Evolutionary conservation across 2,888 invertebrate genomes (phyloP), one percentile per base, ranked within the genome.

Genomic region (Drosophila formosana): DNA sequence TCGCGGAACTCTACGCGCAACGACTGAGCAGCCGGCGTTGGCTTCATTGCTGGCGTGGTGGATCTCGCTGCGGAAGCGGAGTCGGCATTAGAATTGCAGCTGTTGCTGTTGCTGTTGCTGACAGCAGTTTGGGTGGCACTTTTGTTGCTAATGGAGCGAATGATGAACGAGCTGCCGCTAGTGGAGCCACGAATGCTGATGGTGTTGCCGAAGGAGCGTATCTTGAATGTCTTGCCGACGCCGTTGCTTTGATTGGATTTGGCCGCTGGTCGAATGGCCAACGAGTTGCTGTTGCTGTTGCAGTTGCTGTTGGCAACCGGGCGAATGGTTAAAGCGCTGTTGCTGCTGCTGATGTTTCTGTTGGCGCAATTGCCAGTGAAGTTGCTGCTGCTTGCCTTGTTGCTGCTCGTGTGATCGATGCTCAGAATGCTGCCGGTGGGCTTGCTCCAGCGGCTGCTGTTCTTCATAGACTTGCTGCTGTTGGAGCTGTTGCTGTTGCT

Each of bases 1-100:
- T 73, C 49, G 4, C 73, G 32, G 2, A 89, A 49, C 13, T 82
- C 72, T 1, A 90, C 78, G 4, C 66, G 71, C 23, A 88, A 11
- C 13, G 13, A 2, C 13, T 41, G 13, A 7, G 13, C 39, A 2
- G 26, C 25, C 3, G 8, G 2, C 23, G 30, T 1, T 1, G 13
- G 11, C 3, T 49, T 37, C n/a, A 11, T 4, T 37, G 37, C 37
- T 41, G 39, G 6, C 18, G 9, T 34, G 4, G 13, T 6, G 0
- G 11, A 11, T 5, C n/a, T 37, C 37, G n/a, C 2, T 4, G 39
- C 1, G 5, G 18, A 5, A 41, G 5, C 2, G 0, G n/a, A 37
- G 0, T 4, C 4, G 1, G 37, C n/a, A 1, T 37, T 37, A 0
- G 13, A 18, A 6, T 41, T 41, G 11, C 4, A 3, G 37, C 4